Evolutionary conservation across 2,113 vertebrate genomes (phyloP).

Genomic region (Colaptes auratus): DNA sequence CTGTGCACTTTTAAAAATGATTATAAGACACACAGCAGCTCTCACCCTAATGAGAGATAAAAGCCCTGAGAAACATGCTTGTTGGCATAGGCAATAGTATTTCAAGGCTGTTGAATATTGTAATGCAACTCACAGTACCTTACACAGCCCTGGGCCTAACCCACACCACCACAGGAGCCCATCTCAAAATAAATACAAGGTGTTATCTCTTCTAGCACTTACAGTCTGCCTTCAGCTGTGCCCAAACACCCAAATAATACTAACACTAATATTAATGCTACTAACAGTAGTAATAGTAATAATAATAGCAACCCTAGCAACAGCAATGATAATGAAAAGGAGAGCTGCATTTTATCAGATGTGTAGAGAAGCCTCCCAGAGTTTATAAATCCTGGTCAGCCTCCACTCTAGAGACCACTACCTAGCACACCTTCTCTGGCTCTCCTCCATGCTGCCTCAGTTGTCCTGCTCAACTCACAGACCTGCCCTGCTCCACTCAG

Average conservation of each 20-base stretch:
- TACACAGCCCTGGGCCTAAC: not conserved
- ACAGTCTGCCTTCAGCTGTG: not conserved
- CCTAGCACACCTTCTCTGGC: not conserved
- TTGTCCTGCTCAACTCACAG: not conserved
- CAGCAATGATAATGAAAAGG: no score
- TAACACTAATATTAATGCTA: no score
- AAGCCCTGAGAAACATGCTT: not conserved
- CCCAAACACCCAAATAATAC: not conserved
- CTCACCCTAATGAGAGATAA: not conserved
- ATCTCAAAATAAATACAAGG: constrained; percentile 12
- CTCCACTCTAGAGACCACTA: rapidly evolving
- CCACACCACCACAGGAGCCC: not conserved
- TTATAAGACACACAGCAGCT: not conserved
- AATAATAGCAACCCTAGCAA: no score
- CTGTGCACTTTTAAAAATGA: not conserved
- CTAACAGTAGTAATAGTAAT: no score
- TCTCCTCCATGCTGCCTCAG: rapidly evolving
- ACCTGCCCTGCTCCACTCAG: not conserved
- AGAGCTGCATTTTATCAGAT: not conserved
- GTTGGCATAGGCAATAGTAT: not conserved
- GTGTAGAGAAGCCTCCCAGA: not conserved
- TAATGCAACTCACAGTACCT: not conserved
- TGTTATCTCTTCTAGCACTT: not conserved
- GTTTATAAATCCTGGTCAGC: not conserved
- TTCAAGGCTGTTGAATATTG: not conserved